Evolutionary conservation across 2,797 vertebrate species (phyloP).

Genomic region (Mastacembelus armatus): DNA sequence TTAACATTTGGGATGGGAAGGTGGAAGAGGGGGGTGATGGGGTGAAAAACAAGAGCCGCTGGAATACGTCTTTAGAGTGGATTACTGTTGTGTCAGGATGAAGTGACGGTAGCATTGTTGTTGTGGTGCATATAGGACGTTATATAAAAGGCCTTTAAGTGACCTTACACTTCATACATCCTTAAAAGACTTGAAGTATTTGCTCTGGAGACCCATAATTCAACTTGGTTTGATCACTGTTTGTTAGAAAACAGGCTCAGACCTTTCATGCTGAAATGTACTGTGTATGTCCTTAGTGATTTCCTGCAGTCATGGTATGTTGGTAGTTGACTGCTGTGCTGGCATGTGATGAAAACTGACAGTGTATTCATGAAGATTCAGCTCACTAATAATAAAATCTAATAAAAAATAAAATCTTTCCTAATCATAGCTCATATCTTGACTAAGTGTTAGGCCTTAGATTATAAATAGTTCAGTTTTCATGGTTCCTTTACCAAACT

Average conservation of each 20-base stretch:
- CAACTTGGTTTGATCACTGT: neutral
- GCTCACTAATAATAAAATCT: too few relatives aligned
- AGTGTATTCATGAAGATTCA: neutral
- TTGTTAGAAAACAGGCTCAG: neutral
- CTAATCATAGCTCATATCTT: neutral
- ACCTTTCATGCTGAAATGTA: neutral
- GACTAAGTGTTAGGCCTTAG: neutral
- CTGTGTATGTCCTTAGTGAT: neutral
- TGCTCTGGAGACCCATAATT: constrained; percentile 1
- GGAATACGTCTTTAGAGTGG: constrained; percentile 59
- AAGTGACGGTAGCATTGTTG: constrained; percentile 50
- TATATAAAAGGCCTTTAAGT: constrained; percentile 4
- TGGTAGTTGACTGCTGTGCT: neutral
- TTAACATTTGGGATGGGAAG: constrained; percentile 61
- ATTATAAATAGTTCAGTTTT: neutral
- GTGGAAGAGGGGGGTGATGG: neutral
- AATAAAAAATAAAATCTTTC: too few relatives aligned
- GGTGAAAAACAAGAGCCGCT: constrained; percentile 57
- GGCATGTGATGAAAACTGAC: neutral
- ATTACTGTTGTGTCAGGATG: constrained; percentile 61
- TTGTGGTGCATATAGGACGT: constrained; percentile 23
- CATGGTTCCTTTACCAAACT: neutral
- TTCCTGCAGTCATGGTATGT: neutral
- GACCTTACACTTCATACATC: neutral
- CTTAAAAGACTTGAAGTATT: neutral